A percentile compares a stretch with the other conserved stretches of the same genome.
phyloP scores from a whole-genome alignment of 2,888 invertebrate species.

The Sphecodes monilicornis region DNA sequence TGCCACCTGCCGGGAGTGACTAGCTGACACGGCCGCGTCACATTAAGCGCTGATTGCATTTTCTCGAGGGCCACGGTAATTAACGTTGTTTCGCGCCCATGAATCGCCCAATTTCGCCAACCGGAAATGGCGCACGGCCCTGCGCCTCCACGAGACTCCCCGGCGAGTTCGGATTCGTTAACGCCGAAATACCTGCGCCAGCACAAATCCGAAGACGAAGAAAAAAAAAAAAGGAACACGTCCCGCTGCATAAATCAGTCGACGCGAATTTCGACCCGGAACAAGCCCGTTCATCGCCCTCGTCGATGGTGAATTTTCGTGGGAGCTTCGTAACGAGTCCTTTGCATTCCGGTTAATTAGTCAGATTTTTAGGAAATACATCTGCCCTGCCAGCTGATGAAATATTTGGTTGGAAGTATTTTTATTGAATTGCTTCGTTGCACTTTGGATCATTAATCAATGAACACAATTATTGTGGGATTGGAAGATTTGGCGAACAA shows the following conservation, averaged over 20 bases:
- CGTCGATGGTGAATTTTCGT: background rate
- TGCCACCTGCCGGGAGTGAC: slow-evolving; percentile 62
- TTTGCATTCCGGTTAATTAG: background rate
- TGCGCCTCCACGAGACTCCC: background rate
- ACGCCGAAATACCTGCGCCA: background rate
- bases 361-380: background rate
- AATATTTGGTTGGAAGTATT: background rate
- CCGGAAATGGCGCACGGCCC: background rate
- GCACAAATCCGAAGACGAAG: background rate
- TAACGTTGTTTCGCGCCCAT: slow-evolving; percentile 56
- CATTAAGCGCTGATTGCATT: slow-evolving; percentile 69
- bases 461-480: no score
- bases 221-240: background rate
- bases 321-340: background rate
- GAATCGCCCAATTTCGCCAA: slow-evolving; percentile 47
- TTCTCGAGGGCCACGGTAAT: slow-evolving; percentile 62
- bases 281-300: background rate
- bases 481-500: no score
- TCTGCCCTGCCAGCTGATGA: background rate
- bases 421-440: background rate
- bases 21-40: slow-evolving; percentile 41
- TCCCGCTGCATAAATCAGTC: slow-evolving; percentile 6
- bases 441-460: no score
- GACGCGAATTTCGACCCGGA: background rate
- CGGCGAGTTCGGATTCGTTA: slow-evolving; percentile 5